Evolutionary conservation across 2,888 invertebrate species (phyloP).

Genomic region (Apodemia duryi): DNA sequence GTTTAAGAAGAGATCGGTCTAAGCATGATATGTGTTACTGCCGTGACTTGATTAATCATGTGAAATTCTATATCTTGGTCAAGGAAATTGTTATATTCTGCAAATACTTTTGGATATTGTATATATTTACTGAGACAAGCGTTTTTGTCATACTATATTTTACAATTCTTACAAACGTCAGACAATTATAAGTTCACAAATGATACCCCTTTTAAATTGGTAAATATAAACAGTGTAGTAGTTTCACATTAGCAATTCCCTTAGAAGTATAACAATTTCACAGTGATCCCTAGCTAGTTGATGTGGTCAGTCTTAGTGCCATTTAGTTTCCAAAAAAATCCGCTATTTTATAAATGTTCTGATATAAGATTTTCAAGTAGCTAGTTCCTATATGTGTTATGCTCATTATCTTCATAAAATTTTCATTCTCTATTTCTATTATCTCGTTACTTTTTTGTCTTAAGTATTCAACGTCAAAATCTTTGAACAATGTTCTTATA

Average conservation of each 20-base stretch:
- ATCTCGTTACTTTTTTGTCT: background rate
- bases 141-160: background rate
- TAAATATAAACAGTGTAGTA: background rate
- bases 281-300: conserved; percentile 2
- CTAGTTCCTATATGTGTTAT: conserved; percentile 10
- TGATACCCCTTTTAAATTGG: background rate
- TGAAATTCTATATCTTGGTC: conserved; percentile 29
- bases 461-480: background rate
- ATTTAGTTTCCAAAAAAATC: background rate
- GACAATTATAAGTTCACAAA: background rate
- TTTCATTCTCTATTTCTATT: conserved; percentile 10
- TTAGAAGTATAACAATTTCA: conserved; percentile 13
- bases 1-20: conserved; percentile 30
- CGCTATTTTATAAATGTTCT: background rate
- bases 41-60: conserved; percentile 22
- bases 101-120: conserved; percentile 4
- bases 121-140: background rate
- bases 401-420: conserved; percentile 10
- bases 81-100: conserved; percentile 38
- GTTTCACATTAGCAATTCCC: conserved; percentile 1
- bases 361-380: conserved; percentile 4
- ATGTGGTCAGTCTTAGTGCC: background rate
- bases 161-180: conserved; percentile 13
- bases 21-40: conserved; percentile 43
- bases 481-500: background rate